phyloP scores from a whole-genome alignment of 2,113 vertebrate genomes.

The Columbina picui region DNA sequence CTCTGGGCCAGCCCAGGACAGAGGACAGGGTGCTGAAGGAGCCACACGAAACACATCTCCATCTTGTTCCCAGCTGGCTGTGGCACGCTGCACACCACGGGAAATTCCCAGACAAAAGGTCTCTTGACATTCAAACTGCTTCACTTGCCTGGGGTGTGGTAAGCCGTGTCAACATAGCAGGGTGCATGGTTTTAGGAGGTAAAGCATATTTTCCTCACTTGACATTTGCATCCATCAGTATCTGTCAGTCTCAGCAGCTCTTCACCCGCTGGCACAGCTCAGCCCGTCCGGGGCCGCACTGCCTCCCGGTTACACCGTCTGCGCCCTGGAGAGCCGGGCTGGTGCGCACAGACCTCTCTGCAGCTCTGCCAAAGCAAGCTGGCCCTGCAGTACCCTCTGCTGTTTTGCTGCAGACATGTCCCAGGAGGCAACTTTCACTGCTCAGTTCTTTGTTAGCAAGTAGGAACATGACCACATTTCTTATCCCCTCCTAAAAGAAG shows the following conservation, averaged over 20 bases:
- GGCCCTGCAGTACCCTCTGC: slow-evolving; percentile 46
- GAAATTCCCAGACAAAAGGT: slow-evolving; percentile 1
- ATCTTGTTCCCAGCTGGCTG: neutral
- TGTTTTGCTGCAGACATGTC: neutral
- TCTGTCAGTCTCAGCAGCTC: neutral
- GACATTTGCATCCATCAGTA: neutral
- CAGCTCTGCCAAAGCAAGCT: neutral
- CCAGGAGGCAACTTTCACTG: neutral
- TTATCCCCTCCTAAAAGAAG: neutral
- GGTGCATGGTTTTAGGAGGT: neutral
- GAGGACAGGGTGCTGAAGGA: neutral
- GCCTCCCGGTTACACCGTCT: neutral
- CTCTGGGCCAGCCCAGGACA: neutral
- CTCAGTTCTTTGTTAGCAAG: neutral
- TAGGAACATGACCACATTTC: neutral
- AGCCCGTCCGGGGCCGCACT: fast-evolving
- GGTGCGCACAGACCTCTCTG: neutral
- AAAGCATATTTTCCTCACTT: neutral
- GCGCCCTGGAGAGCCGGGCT: fast-evolving
- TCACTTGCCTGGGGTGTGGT: neutral
- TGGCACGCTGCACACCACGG: neutral
- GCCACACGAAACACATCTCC: neutral
- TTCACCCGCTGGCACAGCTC: neutral
- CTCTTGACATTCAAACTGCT: neutral
- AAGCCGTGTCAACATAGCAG: neutral